Evolutionary conservation across 2,113 vertebrate genomes (phyloP).

Genomic region (Planiliza haematocheilus): DNA sequence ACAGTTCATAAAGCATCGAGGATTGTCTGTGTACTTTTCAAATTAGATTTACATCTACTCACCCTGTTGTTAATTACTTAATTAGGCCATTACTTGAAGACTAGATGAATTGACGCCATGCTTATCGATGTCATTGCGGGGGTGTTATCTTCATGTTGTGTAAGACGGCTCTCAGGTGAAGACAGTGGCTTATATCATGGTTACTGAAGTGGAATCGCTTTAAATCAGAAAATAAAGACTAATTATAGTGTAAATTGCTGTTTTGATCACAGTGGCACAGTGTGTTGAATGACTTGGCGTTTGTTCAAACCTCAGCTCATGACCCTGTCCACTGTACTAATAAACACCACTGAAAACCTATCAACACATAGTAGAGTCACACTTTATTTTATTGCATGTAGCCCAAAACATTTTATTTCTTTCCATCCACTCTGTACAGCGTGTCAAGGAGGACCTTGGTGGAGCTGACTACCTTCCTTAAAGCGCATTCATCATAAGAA

Average conservation of each 20-base stretch:
- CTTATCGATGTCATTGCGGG: too few species aligned
- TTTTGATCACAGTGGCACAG: not conserved
- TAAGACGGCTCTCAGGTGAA: not conserved
- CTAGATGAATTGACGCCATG: constrained; percentile 18
- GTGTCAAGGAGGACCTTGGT: too few species aligned
- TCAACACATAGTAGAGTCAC: not conserved
- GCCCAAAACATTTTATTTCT: too few species aligned
- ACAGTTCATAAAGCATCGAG: constrained; percentile 55
- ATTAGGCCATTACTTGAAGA: constrained; percentile 31
- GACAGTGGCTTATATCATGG: constrained; percentile 7
- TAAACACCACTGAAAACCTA: not conserved
- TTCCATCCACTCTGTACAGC: too few species aligned
- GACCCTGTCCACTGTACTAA: not conserved
- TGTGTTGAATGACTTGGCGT: not conserved
- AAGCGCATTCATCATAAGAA: too few species aligned
- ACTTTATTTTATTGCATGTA: too few species aligned
- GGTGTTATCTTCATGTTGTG: constrained; percentile 13
- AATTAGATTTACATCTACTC: constrained; percentile 45
- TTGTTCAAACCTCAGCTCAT: not conserved
- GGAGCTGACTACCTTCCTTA: too few species aligned
- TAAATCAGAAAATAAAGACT: not conserved
- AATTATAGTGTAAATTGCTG: not conserved
- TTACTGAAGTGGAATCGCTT: constrained; percentile 4
- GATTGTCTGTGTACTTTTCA: constrained; percentile 27
- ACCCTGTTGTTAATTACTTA: constrained; percentile 43